Evolutionary conservation across 2,113 vertebrate genomes (phyloP).

Genomic region (Otolemur garnettii): DNA sequence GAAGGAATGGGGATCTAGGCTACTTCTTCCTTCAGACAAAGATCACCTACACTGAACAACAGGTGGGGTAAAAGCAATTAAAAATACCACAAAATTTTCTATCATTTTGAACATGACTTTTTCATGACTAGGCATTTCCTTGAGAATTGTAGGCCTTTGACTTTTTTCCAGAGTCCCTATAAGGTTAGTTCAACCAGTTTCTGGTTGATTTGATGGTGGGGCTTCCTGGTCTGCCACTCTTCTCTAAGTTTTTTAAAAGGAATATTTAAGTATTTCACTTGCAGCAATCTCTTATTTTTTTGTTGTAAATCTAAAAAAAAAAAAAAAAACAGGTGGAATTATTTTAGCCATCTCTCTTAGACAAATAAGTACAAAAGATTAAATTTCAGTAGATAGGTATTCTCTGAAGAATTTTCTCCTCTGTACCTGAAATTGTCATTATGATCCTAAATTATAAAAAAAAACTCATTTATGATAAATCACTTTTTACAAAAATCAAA

Average conservation of each 20-base stretch:
- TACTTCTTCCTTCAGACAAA: background rate
- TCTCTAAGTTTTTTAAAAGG: background rate
- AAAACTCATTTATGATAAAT: background rate
- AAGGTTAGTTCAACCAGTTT: background rate
- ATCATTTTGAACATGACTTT: background rate
- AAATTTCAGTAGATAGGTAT: background rate
- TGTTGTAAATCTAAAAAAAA: background rate
- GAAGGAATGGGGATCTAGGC: background rate
- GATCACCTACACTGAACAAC: background rate
- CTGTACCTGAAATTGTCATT: background rate
- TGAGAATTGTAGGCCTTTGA: background rate
- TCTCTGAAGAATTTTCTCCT: background rate
- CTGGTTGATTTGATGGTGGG: background rate
- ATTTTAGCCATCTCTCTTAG: background rate
- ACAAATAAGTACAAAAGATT: background rate
- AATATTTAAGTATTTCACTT: background rate
- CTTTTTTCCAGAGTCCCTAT: background rate
- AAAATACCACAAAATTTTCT: background rate
- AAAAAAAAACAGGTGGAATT: background rate
- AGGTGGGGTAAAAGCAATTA: background rate
- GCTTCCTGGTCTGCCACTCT: background rate
- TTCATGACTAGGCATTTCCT: background rate
- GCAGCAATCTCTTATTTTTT: background rate
- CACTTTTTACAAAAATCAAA: background rate
- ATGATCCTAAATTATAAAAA: background rate